A percentile compares a stretch with the other conserved stretches of the same genome.
These are phyloP conservation scores for Mobula hypostoma DNA, from an alignment of 2,113 vertebrate species.

Conservation along the genomic window DNA sequence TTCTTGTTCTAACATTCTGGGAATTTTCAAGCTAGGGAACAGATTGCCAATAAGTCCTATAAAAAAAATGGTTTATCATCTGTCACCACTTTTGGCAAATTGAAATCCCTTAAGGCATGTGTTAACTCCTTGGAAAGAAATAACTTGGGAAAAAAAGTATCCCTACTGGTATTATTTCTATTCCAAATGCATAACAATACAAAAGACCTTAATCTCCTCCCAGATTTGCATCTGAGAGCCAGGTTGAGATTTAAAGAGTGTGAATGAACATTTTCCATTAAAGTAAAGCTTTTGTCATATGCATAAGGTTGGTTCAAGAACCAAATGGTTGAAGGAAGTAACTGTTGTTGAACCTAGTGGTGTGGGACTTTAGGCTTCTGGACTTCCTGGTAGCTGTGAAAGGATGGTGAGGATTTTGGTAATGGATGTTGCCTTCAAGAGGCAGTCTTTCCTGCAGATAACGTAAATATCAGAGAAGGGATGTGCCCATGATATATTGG, in stretches of 20 bases:
- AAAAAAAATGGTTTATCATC: slow-evolving; percentile 71
- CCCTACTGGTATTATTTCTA: not conserved
- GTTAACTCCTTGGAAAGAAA: slow-evolving; percentile 59
- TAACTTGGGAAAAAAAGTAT: not conserved
- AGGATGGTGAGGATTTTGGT: too few species aligned
- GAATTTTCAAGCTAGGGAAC: slow-evolving; percentile 71
- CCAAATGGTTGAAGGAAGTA: too few species aligned
- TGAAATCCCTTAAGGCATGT: slow-evolving; percentile 73
- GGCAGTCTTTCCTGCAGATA: too few species aligned
- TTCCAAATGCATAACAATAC: not conserved
- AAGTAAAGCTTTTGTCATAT: too few species aligned
- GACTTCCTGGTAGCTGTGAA: too few species aligned
- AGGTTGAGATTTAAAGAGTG: not conserved
- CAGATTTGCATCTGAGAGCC: not conserved
- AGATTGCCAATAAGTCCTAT: slow-evolving; percentile 69
- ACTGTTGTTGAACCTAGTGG: too few species aligned
- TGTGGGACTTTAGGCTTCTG: too few species aligned
- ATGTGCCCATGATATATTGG: too few species aligned
- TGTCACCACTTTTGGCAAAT: slow-evolving; percentile 70
- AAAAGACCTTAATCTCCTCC: not conserved
- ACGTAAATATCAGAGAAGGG: too few species aligned
- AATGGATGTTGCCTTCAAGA: too few species aligned
- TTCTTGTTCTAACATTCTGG: slow-evolving; percentile 56
- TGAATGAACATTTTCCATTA: not conserved
- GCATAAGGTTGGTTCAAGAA: too few species aligned